Evolutionary conservation across 2,888 invertebrate genomes (phyloP).

Genomic region (Gandaritis pyraliata): DNA sequence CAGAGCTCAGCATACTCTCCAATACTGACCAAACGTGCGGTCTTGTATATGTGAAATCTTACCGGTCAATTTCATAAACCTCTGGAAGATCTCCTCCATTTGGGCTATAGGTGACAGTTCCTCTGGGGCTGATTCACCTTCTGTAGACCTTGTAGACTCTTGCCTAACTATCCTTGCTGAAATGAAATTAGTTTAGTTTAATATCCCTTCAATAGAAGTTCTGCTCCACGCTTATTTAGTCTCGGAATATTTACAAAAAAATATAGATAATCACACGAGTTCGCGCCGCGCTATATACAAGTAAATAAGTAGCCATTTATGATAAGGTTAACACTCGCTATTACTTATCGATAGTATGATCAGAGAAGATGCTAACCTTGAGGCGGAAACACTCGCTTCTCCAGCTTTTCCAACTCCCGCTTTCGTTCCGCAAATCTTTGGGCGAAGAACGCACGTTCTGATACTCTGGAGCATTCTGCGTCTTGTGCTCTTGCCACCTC

Average conservation of each 20-base stretch:
- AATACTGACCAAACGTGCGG: neutral
- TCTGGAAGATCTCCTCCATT: conserved; percentile 88
- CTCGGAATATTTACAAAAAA: too few relatives aligned
- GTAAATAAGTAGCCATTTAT: too few relatives aligned
- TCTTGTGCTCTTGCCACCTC: conserved; percentile 89
- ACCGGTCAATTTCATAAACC: conserved; percentile 91
- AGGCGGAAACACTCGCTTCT: conserved; percentile 90
- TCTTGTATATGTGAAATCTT: conserved; percentile 14
- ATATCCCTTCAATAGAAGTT: too few relatives aligned
- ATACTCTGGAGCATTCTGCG: conserved; percentile 87
- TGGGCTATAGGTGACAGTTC: conserved; percentile 68
- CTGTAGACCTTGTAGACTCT: conserved; percentile 83
- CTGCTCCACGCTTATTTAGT: too few relatives aligned
- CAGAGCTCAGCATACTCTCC: neutral
- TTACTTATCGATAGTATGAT: too few relatives aligned
- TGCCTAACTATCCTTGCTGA: conserved; percentile 81
- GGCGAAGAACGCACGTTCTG: conserved; percentile 86
- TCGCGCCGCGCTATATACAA: too few relatives aligned
- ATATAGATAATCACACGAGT: too few relatives aligned
- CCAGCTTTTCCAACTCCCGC: conserved; percentile 89
- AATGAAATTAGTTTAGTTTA: conserved; percentile 4
- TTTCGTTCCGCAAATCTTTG: conserved; percentile 89
- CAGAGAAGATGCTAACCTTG: conserved; percentile 50
- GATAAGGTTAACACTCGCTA: too few relatives aligned
- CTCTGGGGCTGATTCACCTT: conserved; percentile 72